These are phyloP conservation scores for Tenebrio molitor DNA, from an alignment of 1,140 invertebrate genomes.

Conservation along the genomic window DNA sequence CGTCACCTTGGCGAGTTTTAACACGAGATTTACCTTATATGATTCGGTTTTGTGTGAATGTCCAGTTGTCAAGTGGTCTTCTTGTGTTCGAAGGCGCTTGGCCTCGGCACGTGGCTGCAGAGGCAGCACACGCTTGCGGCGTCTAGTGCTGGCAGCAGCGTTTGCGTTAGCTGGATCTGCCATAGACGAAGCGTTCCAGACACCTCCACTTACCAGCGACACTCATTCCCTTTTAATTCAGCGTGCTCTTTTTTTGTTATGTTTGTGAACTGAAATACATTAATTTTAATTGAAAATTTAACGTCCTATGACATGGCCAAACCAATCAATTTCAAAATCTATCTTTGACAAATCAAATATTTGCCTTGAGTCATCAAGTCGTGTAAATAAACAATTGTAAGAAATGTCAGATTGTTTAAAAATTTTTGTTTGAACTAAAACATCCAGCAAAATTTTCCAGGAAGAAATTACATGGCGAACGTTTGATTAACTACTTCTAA, in stretches of 20 bases:
- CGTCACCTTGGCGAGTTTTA: not conserved
- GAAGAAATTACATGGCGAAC: slow-evolving; percentile 8
- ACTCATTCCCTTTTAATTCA: slow-evolving; percentile 65
- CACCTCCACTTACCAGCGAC: slow-evolving; percentile 64
- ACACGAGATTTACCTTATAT: not conserved
- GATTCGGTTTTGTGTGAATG: not conserved
- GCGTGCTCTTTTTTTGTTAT: slow-evolving; percentile 54
- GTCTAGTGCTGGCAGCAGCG: slow-evolving; percentile 66
- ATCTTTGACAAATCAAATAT: slow-evolving; percentile 29
- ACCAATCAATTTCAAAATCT: slow-evolving; percentile 3
- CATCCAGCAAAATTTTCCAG: slow-evolving; percentile 22
- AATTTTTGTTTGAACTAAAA: slow-evolving; percentile 13
- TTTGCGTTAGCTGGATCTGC: slow-evolving; percentile 66
- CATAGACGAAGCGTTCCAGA: slow-evolving; percentile 66
- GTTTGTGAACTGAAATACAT: slow-evolving; percentile 54
- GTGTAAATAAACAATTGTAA: slow-evolving; percentile 36
- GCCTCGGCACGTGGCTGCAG: slow-evolving; percentile 62
- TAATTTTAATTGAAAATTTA: not conserved
- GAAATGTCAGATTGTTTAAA: slow-evolving; percentile 13
- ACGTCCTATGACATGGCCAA: not conserved
- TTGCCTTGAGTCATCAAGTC: slow-evolving; percentile 18
- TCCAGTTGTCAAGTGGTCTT: slow-evolving; percentile 39
- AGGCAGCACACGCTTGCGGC: slow-evolving; percentile 66
- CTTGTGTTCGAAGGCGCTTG: slow-evolving; percentile 60
- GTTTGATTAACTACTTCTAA: slow-evolving; percentile 19